These are phyloP conservation scores for Marisa cornuarietis DNA, from an alignment of 1,140 invertebrate species.

Conservation along the genomic window DNA sequence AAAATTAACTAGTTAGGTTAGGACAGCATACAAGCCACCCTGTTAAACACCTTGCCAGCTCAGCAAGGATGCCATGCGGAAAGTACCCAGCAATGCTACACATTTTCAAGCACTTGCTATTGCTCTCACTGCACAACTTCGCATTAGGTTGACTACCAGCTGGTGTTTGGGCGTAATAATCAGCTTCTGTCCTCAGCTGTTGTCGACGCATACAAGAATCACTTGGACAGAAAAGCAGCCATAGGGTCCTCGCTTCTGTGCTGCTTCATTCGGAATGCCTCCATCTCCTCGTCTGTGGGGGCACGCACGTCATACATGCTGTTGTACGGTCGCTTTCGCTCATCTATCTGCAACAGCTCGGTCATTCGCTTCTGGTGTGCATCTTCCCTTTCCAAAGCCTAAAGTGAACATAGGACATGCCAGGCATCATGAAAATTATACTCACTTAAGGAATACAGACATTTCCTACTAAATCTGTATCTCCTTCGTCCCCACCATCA, in stretches of 20 bases:
- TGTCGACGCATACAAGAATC: not conserved
- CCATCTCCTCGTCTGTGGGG: conserved; percentile 91
- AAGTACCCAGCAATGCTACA: too few species aligned
- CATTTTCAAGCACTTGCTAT: too few species aligned
- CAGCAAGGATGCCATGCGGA: too few species aligned
- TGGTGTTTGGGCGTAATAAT: too few species aligned
- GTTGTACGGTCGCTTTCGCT: conserved; percentile 91
- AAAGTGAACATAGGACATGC: conserved; percentile 14
- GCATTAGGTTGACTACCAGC: too few species aligned
- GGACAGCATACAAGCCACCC: too few species aligned
- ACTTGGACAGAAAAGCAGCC: conserved; percentile 64
- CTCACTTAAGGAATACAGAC: not conserved
- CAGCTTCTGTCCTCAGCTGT: too few species aligned
- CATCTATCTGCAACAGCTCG: conserved; percentile 78
- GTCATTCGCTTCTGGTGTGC: conserved; percentile 73
- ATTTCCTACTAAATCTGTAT: not conserved
- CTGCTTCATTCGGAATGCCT: conserved; percentile 90
- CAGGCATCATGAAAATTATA: not conserved
- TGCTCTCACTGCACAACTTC: too few species aligned
- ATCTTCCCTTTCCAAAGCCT: conserved; percentile 56
- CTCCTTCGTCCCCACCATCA: too few species aligned
- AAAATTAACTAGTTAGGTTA: too few species aligned
- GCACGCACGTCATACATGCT: conserved; percentile 81
- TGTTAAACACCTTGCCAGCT: too few species aligned
- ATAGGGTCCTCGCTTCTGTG: conserved; percentile 90